Evolutionary conservation across 2,113 vertebrate genomes (phyloP).

Genomic region (Oxyura jamaicensis): DNA sequence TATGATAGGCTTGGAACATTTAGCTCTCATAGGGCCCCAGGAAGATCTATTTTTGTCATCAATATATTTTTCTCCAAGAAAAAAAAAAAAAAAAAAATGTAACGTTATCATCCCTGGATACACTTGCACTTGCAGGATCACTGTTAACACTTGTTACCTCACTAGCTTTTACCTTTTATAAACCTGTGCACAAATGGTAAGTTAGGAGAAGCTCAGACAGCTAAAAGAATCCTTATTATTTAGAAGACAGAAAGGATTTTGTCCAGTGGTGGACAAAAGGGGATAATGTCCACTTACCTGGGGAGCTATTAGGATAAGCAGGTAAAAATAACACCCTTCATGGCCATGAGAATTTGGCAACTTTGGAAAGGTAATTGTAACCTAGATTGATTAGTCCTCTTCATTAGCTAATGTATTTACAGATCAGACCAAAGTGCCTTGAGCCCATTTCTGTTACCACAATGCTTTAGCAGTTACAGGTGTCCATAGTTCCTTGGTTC

Average conservation of each 20-base stretch:
- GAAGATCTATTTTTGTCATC: neutral
- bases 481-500: neutral
- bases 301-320: neutral
- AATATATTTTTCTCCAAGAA: neutral
- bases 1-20: neutral
- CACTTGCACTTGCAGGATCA: neutral
- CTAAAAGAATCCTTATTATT: neutral
- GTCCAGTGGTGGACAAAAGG: neutral
- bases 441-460: neutral
- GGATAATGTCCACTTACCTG: neutral
- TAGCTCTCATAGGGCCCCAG: neutral
- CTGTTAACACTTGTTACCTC: neutral
- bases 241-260: neutral
- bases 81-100: neutral
- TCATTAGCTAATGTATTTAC: neutral
- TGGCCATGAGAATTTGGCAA: neutral
- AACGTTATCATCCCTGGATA: neutral
- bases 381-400: neutral
- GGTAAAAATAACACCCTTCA: neutral
- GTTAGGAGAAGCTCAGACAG: neutral
- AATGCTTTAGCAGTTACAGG: neutral
- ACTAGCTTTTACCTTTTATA: neutral
- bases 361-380: neutral
- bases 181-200: neutral
- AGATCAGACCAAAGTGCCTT: neutral